Evolutionary conservation across 2,888 invertebrate genomes (phyloP).

Genomic region (Drosophila nigritarsus): DNA sequence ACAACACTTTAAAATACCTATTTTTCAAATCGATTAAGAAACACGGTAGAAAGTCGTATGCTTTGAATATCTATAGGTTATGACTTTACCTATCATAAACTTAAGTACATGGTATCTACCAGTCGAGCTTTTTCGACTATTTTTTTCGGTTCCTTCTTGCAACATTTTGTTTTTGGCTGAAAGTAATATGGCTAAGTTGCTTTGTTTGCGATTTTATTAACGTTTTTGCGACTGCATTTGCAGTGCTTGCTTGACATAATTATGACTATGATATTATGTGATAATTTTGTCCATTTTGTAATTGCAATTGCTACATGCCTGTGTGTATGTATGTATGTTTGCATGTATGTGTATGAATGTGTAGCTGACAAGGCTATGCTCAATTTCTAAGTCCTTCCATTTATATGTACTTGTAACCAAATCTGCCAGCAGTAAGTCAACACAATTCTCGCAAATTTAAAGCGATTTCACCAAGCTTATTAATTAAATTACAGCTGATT

Average conservation of each 20-base stretch:
- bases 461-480: not conserved
- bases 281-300: constrained; percentile 8
- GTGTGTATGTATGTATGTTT: not conserved
- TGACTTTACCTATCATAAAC: no score
- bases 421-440: not conserved
- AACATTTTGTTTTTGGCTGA: constrained; percentile 5
- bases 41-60: not conserved
- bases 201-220: constrained; percentile 43
- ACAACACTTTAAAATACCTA: not conserved
- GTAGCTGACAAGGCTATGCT: not conserved
- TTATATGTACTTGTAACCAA: not conserved
- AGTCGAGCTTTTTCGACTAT: not conserved
- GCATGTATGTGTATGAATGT: not conserved
- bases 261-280: constrained; percentile 28
- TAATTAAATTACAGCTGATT: not conserved
- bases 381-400: not conserved
- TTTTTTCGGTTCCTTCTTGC: constrained; percentile 2
- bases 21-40: no score
- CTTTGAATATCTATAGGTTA: not conserved
- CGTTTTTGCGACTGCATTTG: constrained; percentile 20
- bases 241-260: constrained; percentile 16
- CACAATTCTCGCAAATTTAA: not conserved
- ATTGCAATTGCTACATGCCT: not conserved
- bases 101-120: not conserved
- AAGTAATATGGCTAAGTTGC: constrained; percentile 35